A percentile compares a stretch with the other conserved stretches of the same genome.
These are phyloP conservation scores for Anthopleura sola DNA, from an alignment of 64 coral and sea anemone species.

Conservation along the genomic window DNA sequence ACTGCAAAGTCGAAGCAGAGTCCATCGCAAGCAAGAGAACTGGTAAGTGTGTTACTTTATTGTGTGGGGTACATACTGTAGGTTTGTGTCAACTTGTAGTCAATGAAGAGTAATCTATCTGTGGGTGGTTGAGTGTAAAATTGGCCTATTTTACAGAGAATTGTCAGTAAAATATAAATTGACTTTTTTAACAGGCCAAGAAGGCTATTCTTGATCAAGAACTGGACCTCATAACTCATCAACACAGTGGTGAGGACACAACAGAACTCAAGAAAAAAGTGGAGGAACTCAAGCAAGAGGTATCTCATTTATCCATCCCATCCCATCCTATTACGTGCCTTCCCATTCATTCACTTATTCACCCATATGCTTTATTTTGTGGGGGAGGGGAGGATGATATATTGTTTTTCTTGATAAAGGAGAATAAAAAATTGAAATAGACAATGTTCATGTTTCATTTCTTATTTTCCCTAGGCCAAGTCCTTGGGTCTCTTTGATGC, in stretches of 20 bases:
- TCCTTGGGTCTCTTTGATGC: conserved; percentile 83
- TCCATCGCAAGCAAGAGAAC: conserved; percentile 81
- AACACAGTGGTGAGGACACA: conserved; percentile 95
- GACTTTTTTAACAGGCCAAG: conserved; percentile 59
- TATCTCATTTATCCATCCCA: conserved; percentile 1
- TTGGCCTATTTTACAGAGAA: no score
- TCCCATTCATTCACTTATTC: neutral
- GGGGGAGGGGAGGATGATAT: no score
- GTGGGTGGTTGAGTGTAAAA: no score
- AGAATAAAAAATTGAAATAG: no score
- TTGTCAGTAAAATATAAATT: no score
- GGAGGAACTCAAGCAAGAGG: conserved; percentile 98
- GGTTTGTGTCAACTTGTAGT: no score
- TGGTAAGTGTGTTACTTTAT: conserved; percentile 60
- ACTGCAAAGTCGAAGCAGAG: conserved; percentile 92
- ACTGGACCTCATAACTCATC: conserved; percentile 91
- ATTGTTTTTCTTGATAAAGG: no score
- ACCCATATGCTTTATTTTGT: neutral
- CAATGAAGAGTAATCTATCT: no score
- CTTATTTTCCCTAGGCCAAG: conserved; percentile 61
- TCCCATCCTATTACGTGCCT: neutral
- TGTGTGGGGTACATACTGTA: no score
- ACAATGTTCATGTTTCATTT: neutral
- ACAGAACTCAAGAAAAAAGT: conserved; percentile 92
- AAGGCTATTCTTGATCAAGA: conserved; percentile 97